Base-by-base conservation (phyloP, 2,797 vertebrate species). In the Catostomus latipinnis region DNA sequence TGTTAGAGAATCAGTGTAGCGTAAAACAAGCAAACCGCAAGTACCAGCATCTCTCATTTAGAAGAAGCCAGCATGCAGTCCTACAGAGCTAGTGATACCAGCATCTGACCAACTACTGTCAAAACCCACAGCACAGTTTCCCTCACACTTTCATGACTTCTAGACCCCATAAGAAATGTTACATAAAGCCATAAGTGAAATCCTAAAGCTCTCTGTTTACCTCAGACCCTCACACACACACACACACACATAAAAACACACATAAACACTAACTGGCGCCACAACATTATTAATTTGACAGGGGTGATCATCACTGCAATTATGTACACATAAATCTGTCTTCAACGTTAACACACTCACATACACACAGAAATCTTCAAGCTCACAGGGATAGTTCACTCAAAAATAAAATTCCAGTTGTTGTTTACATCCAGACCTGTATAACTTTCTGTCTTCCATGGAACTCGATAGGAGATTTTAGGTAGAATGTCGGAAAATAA, bases 251-350 rank as follows among this genome's bases (percentile, higher is more conserved):
- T 8, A 48, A 49, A 11, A 0, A n/a, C 71, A 60, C 16, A 6
- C 71, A 60, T 45, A 69, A 62, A 69, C 70, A 67, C 16, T 13
- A 76, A 50, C 66, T 70, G 65, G 73, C 57, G 66, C 72, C 77
- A 58, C 69, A 58, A 57, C 66, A 73, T 66, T 66, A 57, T 58
- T 13, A 67, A 80, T 73, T 58, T 80, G 77, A 80, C 92, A 91
- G 91, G 90, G 88, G 63, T 90, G 91, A 91, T 93, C 90, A 92
- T 89, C 89, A 86, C 84, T 85, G 83, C 86, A 88, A 87, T 88
- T 88, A 84, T 70, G 74, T 52, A 43, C 71, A 34, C 34, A 34
- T 34, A 34, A 34, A 34, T 34, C 34, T 34, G 34, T 34, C 34
- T 34, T 34, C 4, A 34, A 34, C 34, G 2, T 34, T 34, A 34